These are phyloP conservation scores for Babyrousa celebensis DNA, from an alignment of 2,797 vertebrate genomes.

Conservation along the genomic window DNA sequence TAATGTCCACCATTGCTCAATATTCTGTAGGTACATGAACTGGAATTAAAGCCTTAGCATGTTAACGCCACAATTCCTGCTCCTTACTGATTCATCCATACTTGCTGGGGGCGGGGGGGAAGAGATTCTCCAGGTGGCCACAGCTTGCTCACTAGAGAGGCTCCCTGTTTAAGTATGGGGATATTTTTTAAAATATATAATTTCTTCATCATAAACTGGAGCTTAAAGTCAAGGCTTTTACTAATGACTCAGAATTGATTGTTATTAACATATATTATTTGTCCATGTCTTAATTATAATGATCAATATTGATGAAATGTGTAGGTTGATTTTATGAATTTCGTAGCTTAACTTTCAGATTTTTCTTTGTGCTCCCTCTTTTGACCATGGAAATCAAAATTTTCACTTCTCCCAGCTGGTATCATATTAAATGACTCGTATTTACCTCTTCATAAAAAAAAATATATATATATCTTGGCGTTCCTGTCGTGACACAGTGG, in stretches of 20 bases:
- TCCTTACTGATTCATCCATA: not conserved
- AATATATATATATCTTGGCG: too few species aligned
- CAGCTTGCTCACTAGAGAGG: not conserved
- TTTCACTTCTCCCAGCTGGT: not conserved
- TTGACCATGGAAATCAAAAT: not conserved
- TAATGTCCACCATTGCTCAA: not conserved
- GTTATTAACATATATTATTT: not conserved
- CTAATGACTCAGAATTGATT: not conserved
- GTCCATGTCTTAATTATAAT: not conserved
- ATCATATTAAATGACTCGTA: not conserved
- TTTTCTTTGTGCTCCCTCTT: not conserved
- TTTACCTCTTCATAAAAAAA: not conserved
- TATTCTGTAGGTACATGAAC: not conserved
- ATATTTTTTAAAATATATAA: not conserved
- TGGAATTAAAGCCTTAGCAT: not conserved
- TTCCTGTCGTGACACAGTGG: too few species aligned
- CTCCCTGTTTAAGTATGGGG: not conserved
- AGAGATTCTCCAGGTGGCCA: not conserved
- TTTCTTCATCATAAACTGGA: too few species aligned
- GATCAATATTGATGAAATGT: not conserved
- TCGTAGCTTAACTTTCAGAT: not conserved
- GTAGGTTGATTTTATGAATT: not conserved
- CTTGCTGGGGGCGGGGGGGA: too few species aligned
- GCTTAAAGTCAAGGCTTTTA: not conserved
- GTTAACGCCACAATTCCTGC: not conserved